Evolutionary conservation across 1,140 invertebrate genomes (phyloP).

Genomic region (Drosophila pectinifera): DNA sequence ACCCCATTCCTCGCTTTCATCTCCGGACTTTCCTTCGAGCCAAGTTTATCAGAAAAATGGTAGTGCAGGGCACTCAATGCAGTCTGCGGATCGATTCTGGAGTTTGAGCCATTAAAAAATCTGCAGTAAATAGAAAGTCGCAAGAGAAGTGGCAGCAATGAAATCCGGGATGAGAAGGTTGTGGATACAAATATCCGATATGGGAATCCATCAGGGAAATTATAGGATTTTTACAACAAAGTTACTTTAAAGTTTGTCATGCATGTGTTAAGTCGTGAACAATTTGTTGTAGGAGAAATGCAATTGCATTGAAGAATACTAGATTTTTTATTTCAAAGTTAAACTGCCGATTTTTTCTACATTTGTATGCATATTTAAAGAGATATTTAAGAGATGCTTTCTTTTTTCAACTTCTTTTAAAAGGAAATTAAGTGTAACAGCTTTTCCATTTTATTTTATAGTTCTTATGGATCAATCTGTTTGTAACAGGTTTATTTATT

Average conservation of each 20-base stretch:
- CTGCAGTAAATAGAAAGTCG: slow-evolving; percentile 41
- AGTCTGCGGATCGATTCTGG: slow-evolving; percentile 38
- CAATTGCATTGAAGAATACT: too few species aligned
- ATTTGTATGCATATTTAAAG: too few species aligned
- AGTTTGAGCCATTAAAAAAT: slow-evolving; percentile 38
- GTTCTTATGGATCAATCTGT: too few species aligned
- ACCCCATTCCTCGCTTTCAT: slow-evolving; percentile 19
- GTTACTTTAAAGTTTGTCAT: background rate
- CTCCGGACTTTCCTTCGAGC: slow-evolving; percentile 21
- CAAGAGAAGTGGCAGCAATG: slow-evolving; percentile 11
- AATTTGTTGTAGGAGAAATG: background rate
- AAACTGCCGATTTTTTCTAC: too few species aligned
- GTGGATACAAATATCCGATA: slow-evolving; percentile 25
- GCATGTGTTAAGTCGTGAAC: background rate
- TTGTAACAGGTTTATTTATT: too few species aligned
- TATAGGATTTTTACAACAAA: slow-evolving; percentile 6
- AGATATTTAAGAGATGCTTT: too few species aligned
- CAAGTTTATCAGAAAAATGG: slow-evolving; percentile 40
- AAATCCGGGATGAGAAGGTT: slow-evolving; percentile 14
- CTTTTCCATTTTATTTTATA: too few species aligned
- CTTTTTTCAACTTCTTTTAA: too few species aligned
- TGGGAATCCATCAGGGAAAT: slow-evolving; percentile 10
- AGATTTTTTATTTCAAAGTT: too few species aligned
- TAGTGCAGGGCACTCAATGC: slow-evolving; percentile 31
- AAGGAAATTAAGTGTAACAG: too few species aligned